phyloP scores from a whole-genome alignment of 2,888 invertebrate species.

The Eurytoma californica region DNA sequence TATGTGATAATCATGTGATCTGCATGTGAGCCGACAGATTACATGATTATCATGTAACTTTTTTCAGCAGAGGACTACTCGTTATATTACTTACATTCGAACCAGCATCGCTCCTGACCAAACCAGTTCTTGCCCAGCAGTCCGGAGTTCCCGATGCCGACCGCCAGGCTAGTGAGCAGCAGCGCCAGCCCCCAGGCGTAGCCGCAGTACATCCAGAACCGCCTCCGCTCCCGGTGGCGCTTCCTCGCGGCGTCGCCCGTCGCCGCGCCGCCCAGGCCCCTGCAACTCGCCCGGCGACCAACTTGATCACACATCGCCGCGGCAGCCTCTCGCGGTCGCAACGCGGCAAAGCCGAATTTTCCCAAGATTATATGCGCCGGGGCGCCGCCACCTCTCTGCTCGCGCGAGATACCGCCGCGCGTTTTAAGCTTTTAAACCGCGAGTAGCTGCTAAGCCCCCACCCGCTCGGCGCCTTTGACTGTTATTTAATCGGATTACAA shows the following conservation, averaged over 20 bases:
- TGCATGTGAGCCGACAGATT: too few relatives aligned
- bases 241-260: conserved; percentile 50
- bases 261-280: conserved; percentile 64
- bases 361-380: too few relatives aligned
- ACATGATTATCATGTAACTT: too few relatives aligned
- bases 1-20: too few relatives aligned
- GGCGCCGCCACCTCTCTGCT: too few relatives aligned
- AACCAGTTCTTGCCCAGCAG: conserved; percentile 68
- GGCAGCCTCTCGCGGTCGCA: too few relatives aligned
- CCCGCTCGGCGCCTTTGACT: neutral
- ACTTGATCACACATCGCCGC: too few relatives aligned
- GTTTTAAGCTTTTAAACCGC: too few relatives aligned
- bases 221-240: conserved; percentile 68
- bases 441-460: too few relatives aligned
- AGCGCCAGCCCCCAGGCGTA: conserved; percentile 85
- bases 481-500: neutral
- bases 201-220: conserved; percentile 81
- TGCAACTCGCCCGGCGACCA: conserved; percentile 27
- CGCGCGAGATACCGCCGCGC: too few relatives aligned
- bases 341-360: neutral
- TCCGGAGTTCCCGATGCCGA: conserved; percentile 77
- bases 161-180: conserved; percentile 77
- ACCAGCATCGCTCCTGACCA: conserved; percentile 81
- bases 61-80: too few relatives aligned
- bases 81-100: conserved; percentile 76